Percentiles rank a stretch among this genome's conserved stretches.
These are phyloP conservation scores for Cromileptes altivelis DNA, from an alignment of 2,113 vertebrate species.

Conservation along the genomic window DNA sequence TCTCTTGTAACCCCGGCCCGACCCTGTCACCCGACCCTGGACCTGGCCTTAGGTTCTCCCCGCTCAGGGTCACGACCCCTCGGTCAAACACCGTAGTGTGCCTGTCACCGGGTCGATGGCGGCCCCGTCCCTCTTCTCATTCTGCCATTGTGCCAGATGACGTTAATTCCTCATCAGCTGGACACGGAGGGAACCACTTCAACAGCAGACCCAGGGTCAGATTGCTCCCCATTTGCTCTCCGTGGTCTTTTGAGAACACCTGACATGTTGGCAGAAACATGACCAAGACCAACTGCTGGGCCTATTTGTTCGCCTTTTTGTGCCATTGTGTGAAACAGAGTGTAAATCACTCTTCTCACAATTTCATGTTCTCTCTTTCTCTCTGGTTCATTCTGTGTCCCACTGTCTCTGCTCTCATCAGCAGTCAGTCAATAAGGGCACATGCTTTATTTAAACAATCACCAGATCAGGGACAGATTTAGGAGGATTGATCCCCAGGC, in stretches of 20 bases:
- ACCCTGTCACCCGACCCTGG: slow-evolving; percentile 72
- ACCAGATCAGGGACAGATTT: slow-evolving; percentile 56
- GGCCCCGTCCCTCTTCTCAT: slow-evolving; percentile 32
- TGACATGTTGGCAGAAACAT: slow-evolving; percentile 31
- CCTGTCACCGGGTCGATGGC: slow-evolving; percentile 69
- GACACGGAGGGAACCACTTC: slow-evolving; percentile 46
- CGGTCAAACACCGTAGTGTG: slow-evolving; percentile 69
- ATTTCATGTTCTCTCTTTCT: slow-evolving; percentile 4
- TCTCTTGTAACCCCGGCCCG: slow-evolving; percentile 52
- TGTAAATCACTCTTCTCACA: slow-evolving; percentile 45
- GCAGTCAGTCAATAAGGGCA: slow-evolving; percentile 34
- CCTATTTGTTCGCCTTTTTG: slow-evolving; percentile 53
- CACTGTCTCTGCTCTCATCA: slow-evolving; percentile 16
- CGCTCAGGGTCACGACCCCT: slow-evolving; percentile 61
- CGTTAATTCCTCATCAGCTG: slow-evolving; percentile 74
- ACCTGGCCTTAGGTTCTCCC: slow-evolving; percentile 55
- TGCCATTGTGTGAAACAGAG: slow-evolving; percentile 30
- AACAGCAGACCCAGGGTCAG: slow-evolving; percentile 49
- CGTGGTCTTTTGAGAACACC: slow-evolving; percentile 29
- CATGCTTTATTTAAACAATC: slow-evolving; percentile 56
- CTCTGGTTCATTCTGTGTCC: neutral
- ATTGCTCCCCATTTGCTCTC: slow-evolving; percentile 20
- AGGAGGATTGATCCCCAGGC: slow-evolving; percentile 30
- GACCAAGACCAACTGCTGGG: slow-evolving; percentile 41
- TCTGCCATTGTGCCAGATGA: slow-evolving; percentile 67